A percentile compares a stretch with the other conserved stretches of the same genome.
phyloP scores from a whole-genome alignment of 2,888 invertebrate genomes.

The Bugula neritina region DNA sequence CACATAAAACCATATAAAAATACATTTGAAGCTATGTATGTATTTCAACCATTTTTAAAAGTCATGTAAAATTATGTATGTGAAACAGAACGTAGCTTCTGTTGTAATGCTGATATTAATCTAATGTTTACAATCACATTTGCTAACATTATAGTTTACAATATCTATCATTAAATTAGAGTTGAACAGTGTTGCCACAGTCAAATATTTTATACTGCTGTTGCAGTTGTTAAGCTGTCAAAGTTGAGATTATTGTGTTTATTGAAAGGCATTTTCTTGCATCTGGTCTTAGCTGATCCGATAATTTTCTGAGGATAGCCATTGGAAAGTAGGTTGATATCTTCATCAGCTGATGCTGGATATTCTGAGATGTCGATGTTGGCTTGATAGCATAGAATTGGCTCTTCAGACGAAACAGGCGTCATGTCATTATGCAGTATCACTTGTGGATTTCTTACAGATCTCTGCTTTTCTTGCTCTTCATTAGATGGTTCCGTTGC shows the following conservation, averaged over 20 bases:
- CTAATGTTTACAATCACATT: no score
- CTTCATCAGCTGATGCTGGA: neutral
- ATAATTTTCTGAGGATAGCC: neutral
- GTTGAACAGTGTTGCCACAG: no score
- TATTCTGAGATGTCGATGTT: neutral
- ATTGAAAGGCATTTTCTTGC: neutral
- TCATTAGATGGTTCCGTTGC: neutral
- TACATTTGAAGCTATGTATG: no score
- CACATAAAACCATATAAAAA: no score
- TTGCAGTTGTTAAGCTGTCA: neutral
- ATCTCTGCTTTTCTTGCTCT: neutral
- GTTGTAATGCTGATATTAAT: no score
- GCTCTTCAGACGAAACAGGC: neutral
- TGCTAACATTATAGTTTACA: no score
- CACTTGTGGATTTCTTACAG: neutral
- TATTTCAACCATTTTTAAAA: no score
- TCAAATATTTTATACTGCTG: neutral
- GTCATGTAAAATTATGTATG: no score
- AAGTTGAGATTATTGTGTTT: neutral
- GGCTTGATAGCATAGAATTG: neutral
- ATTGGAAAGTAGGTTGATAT: neutral
- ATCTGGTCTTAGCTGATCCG: neutral
- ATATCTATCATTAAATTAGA: no score
- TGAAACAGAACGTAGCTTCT: no score
- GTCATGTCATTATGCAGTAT: neutral